Evolutionary conservation across 1,140 invertebrate genomes (phyloP), one percentile per base, ranked within the genome.

Genomic region (Vanessa tameamea): DNA sequence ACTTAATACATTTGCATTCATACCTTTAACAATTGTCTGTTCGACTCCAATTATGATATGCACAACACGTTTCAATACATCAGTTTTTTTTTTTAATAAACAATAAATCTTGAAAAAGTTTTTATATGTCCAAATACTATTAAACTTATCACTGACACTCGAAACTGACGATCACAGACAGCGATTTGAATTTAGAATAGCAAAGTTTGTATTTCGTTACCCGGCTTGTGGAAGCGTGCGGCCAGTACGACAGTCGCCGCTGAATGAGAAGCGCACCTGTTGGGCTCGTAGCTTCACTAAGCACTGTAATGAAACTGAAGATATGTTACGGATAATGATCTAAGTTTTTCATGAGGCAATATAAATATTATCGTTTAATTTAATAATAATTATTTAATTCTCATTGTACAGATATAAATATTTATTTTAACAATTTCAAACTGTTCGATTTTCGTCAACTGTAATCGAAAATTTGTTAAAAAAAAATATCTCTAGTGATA

Each of bases 181-280:
- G 51, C 16, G 50, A 43, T 59, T 69, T 55, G 67, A 59, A 59
- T 69, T 69, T 47, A 47, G 55, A 69, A 69, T 23, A 26, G 20
- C 23, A 20, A 69, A 69, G 67, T 69, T 70, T 47, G 23, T 50
- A 48, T 31, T 57, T 66, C 26, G 51, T 47, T 15, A n/a, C 50
- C 51, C 23, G 13, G 47, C 1, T 31, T 2, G 53, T n/a, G 31
- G n/a, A 73, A 23, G 75, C 85, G 82, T 82, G 78, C 79, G 83
- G 51, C 78, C 75, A 37, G 43, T 26, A 59, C 76, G 78, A 75
- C 78, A 76, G 31, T 71, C 73, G 71, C 59, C 74, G 81, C 80
- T 79, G 81, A 82, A 83, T 85, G 82, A 72, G 66, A 15, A 31
- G 64, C 73, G 73, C 85, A 87, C 85, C 85, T 87, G 85, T 87